A percentile compares a stretch with the other conserved stretches of the same genome.
phyloP scores from a whole-genome alignment of 2,888 invertebrate genomes.

The Morpho achilles region DNA sequence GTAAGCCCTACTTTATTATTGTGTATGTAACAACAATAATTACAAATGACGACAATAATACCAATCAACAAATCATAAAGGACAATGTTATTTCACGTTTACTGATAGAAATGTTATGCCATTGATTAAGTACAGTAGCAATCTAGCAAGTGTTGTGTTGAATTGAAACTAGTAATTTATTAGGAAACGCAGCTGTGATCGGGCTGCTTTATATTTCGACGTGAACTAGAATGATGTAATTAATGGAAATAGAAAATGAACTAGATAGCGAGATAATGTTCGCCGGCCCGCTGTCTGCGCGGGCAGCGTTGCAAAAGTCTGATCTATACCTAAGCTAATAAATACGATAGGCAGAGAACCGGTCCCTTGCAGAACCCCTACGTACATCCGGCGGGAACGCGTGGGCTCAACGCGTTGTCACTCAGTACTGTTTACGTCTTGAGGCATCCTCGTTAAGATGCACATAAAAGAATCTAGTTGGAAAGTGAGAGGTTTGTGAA shows the following conservation, averaged over 20 bases:
- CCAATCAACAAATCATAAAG: slow-evolving; percentile 41
- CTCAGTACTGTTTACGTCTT: slow-evolving; percentile 59
- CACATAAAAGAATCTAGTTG: slow-evolving; percentile 38
- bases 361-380: slow-evolving; percentile 70
- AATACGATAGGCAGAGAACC: slow-evolving; percentile 55
- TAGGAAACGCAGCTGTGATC: slow-evolving; percentile 64
- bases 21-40: slow-evolving; percentile 13
- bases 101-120: slow-evolving; percentile 53
- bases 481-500: slow-evolving; percentile 54
- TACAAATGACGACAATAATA: slow-evolving; percentile 23
- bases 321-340: slow-evolving; percentile 39
- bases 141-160: slow-evolving; percentile 53
- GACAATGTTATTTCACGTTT: slow-evolving; percentile 43
- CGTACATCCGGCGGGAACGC: slow-evolving; percentile 72
- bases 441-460: slow-evolving; percentile 45
- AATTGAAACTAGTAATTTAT: slow-evolving; percentile 62
- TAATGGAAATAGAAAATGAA: slow-evolving; percentile 72
- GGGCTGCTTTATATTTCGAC: slow-evolving; percentile 55
- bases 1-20: not conserved
- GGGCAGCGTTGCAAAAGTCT: slow-evolving; percentile 65
- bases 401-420: slow-evolving; percentile 66
- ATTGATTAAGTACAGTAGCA: slow-evolving; percentile 46
- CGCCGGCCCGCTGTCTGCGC: slow-evolving; percentile 69
- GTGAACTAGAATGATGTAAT: slow-evolving; percentile 61
- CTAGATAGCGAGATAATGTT: slow-evolving; percentile 64